Evolutionary conservation across 2,113 vertebrate genomes (phyloP).

Genomic region (Xiphias gladius): DNA sequence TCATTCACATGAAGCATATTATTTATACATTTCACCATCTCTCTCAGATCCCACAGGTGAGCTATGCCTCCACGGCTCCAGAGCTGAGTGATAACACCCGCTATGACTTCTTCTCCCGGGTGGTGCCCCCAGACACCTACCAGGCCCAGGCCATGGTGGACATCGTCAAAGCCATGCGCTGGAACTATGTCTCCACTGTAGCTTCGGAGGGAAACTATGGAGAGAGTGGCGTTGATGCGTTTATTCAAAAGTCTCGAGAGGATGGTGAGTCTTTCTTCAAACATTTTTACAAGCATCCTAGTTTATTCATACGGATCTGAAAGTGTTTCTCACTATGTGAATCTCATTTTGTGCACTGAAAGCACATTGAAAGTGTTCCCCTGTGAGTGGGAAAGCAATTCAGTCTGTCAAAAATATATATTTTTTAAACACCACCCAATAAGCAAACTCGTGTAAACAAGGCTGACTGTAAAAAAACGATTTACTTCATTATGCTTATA

Average conservation of each 20-base stretch:
- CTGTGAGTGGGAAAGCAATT: neutral
- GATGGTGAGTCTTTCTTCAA: conserved; percentile 88
- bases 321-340: neutral
- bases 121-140: conserved; percentile 95
- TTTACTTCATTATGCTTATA: neutral
- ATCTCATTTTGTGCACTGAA: conserved; percentile 7
- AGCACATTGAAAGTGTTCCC: neutral
- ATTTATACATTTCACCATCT: conserved; percentile 11
- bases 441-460: neutral
- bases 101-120: conserved; percentile 97
- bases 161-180: conserved; percentile 94
- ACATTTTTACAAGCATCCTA: neutral
- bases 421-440: neutral
- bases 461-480: neutral
- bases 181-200: conserved; percentile 97
- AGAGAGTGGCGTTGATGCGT: conserved; percentile 95
- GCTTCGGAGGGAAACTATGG: conserved; percentile 97
- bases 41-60: conserved; percentile 95
- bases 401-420: neutral
- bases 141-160: conserved; percentile 98
- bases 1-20: neutral
- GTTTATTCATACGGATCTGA: conserved; percentile 14
- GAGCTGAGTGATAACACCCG: conserved; percentile 97
- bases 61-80: conserved; percentile 95
- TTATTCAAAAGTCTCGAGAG: conserved; percentile 96